phyloP scores from a whole-genome alignment of 2,797 vertebrate genomes.

The Lates japonicus region DNA sequence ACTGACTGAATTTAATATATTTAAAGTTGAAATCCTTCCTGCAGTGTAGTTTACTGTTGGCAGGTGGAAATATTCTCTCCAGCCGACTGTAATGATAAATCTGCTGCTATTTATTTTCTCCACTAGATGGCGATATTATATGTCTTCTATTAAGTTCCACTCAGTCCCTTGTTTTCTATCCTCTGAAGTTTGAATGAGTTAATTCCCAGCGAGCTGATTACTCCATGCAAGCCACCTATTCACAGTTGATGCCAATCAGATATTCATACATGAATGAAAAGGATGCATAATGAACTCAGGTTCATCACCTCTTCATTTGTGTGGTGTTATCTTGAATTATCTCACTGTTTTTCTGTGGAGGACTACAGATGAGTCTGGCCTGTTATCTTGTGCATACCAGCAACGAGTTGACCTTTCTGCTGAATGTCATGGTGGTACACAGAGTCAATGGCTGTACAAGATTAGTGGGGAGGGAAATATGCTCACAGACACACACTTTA shows the following conservation, averaged over 20 bases:
- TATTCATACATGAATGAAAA: slow-evolving; percentile 27
- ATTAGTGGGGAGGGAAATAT: slow-evolving; percentile 55
- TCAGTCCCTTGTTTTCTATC: neutral
- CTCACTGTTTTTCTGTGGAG: slow-evolving; percentile 35
- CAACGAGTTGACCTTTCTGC: slow-evolving; percentile 75
- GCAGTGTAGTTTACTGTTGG: neutral
- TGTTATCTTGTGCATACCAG: slow-evolving; percentile 71
- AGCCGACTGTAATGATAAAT: neutral
- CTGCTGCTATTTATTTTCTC: slow-evolving; percentile 9
- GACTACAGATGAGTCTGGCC: slow-evolving; percentile 58
- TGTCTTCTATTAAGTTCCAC: neutral
- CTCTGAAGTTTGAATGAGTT: slow-evolving; percentile 65
- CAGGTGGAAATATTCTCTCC: neutral
- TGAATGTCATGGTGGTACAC: slow-evolving; percentile 69
- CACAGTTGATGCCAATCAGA: slow-evolving; percentile 40
- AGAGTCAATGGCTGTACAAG: slow-evolving; percentile 54
- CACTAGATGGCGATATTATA: slow-evolving; percentile 68
- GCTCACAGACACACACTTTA: slow-evolving; percentile 23
- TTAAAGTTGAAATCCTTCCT: neutral
- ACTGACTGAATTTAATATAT: neutral
- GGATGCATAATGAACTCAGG: slow-evolving; percentile 34
- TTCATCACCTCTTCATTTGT: slow-evolving; percentile 35
- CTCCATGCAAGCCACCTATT: slow-evolving; percentile 2
- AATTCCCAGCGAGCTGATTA: slow-evolving; percentile 31
- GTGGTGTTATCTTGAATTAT: slow-evolving; percentile 52